Percentiles rank a stretch among this genome's conserved stretches.
phyloP scores from a whole-genome alignment of 2,888 invertebrate genomes.

The Agonopterix subpropinquella region DNA sequence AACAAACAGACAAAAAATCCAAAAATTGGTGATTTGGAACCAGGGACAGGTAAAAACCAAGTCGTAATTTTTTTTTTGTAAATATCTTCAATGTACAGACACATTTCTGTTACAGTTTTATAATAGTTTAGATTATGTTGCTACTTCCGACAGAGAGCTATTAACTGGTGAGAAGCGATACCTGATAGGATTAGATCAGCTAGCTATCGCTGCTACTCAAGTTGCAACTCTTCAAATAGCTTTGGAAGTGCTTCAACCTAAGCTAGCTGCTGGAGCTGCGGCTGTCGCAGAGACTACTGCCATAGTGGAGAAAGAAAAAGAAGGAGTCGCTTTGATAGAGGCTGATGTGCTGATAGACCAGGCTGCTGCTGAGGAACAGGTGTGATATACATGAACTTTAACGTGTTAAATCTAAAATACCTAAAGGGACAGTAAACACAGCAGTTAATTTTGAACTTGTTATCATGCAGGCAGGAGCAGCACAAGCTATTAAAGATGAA shows the following conservation, averaged over 20 bases:
- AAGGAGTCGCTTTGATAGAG: conserved; percentile 88
- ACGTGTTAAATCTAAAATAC: too few relatives aligned
- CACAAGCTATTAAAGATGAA: conserved; percentile 92
- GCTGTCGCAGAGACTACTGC: conserved; percentile 92
- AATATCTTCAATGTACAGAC: too few relatives aligned
- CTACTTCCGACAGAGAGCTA: conserved; percentile 70
- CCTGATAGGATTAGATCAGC: conserved; percentile 89
- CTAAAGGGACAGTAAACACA: too few relatives aligned
- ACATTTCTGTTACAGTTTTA: too few relatives aligned
- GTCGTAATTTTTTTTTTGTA: too few relatives aligned
- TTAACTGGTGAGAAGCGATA: conserved; percentile 84
- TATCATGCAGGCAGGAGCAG: conserved; percentile 72
- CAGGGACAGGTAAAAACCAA: too few relatives aligned
- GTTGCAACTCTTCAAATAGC: conserved; percentile 89
- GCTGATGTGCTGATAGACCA: conserved; percentile 88
- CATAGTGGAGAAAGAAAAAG: conserved; percentile 91
- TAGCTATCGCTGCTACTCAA: conserved; percentile 87
- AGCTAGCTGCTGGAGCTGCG: conserved; percentile 88
- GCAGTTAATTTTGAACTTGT: too few relatives aligned
- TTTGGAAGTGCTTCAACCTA: conserved; percentile 89
- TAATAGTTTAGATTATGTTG: too few relatives aligned
- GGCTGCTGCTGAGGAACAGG: conserved; percentile 86
- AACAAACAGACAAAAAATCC: too few relatives aligned
- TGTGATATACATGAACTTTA: conserved; percentile 15
- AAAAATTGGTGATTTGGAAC: too few relatives aligned